Evolutionary conservation across 2,888 invertebrate genomes (phyloP), one percentile per base, ranked within the genome.

Genomic region (Archips xylosteana): DNA sequence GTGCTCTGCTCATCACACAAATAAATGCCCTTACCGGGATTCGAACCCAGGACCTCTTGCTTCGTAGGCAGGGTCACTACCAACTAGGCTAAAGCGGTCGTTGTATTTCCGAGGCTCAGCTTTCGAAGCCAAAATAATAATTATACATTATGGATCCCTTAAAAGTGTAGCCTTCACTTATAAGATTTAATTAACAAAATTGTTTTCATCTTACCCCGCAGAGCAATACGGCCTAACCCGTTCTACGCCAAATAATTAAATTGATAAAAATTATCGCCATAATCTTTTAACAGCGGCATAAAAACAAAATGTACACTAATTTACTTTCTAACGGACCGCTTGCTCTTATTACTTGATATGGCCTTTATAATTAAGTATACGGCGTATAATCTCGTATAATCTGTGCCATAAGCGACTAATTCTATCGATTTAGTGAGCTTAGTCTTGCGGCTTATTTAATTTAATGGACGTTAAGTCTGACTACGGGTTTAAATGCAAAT

Each of bases 341-440:
- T 32, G 12, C n/a, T 63, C 67, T 63, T 68, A 72, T 68, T 72
- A 68, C 45, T 68, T 23, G 23, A 23, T 23, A 68, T 72, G 45
- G 72, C 68, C 68, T 68, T 45, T 57, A 72, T 57, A 72, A 72
- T 68, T 72, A 72, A 68, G 45, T 71, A 71, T 72, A 68, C 62
- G 45, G 72, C 62, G 36, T 61, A 45, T 67, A 72, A 72, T 72
- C 63, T 51, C 57, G 45, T 61, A 45, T 67, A 72, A 72, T 72
- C 63, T 51, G 36, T 8, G 60, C 67, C 34, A 23, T 67, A 47
- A 67, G 51, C 57, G 36, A 59, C 68, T 72, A 72, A 72, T 72
- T 63, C 49, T 57, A 72, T 62, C 72, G 63, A 67, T 72, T 72
- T 72, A 67, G 72, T 71, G 23, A 39, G 39, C 13, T 72, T 62